Evolutionary conservation across 1,140 invertebrate species (phyloP).

Genomic region (Zaprionus nigranus): DNA sequence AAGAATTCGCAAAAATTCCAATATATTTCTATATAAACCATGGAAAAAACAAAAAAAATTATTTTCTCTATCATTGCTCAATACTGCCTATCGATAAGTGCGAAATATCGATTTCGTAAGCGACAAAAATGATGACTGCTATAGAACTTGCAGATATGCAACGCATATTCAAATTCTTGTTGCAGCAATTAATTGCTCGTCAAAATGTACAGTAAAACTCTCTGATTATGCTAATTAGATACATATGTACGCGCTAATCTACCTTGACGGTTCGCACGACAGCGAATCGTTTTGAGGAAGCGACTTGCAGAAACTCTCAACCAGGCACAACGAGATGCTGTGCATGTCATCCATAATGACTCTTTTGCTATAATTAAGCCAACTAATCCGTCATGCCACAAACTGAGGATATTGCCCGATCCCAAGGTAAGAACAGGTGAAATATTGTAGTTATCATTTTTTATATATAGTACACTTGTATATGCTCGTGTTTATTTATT

Average conservation of each 20-base stretch:
- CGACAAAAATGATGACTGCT: slow-evolving; percentile 1
- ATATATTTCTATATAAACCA: slow-evolving; percentile 1
- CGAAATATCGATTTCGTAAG: slow-evolving; percentile 17
- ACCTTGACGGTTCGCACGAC: slow-evolving; percentile 13
- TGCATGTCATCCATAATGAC: slow-evolving; percentile 4
- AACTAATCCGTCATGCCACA: slow-evolving; percentile 1
- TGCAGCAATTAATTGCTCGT: slow-evolving; percentile 4
- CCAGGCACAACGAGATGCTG: slow-evolving; percentile 1
- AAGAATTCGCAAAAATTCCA: slow-evolving; percentile 2
- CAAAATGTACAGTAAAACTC: not conserved
- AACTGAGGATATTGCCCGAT: not conserved
- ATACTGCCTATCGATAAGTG: not conserved
- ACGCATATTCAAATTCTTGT: not conserved
- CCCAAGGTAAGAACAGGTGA: not conserved
- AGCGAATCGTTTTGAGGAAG: not conserved
- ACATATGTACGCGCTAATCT: slow-evolving; percentile 25
- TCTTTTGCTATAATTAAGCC: slow-evolving; percentile 33
- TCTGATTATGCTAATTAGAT: slow-evolving; percentile 28
- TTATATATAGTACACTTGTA: slow-evolving; percentile 14
- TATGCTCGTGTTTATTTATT: slow-evolving; percentile 67
- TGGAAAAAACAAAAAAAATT: not conserved
- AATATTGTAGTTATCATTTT: not conserved
- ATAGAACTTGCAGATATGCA: slow-evolving; percentile 1
- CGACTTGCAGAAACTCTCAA: slow-evolving; percentile 4
- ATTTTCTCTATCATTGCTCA: not conserved